phyloP scores from a whole-genome alignment of 2,113 vertebrate genomes.

The Microtus oregoni region DNA sequence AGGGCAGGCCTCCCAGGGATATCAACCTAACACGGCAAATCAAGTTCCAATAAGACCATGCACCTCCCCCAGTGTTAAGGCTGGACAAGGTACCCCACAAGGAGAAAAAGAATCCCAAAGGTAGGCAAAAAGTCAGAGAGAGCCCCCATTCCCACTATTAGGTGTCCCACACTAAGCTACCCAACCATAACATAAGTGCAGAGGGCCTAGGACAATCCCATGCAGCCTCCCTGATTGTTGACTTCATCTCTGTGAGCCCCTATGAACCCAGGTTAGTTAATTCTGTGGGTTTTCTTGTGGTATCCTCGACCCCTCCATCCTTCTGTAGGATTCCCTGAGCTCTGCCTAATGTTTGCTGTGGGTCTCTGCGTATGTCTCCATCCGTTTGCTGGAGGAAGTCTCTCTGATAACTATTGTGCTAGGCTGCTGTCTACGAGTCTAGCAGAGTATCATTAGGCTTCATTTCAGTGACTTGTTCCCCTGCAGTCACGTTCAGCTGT shows the following conservation, averaged over 20 bases:
- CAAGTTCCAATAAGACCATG: not conserved
- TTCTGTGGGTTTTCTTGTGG: not conserved
- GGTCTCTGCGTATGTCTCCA: not conserved
- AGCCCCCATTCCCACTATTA: not conserved
- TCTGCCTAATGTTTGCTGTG: not conserved
- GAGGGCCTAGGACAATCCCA: not conserved
- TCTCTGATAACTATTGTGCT: not conserved
- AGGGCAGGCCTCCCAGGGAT: not conserved
- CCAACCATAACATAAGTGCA: not conserved
- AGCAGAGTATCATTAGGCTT: not conserved
- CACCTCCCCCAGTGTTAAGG: not conserved
- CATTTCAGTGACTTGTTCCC: not conserved
- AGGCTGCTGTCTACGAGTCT: not conserved
- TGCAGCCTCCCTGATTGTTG: not conserved
- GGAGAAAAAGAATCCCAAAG: not conserved
- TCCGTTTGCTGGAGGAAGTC: not conserved
- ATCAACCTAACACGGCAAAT: not conserved
- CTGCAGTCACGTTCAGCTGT: not conserved
- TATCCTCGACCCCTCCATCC: not conserved
- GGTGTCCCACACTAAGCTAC: not conserved
- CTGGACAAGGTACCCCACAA: not conserved
- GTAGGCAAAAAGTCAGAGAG: not conserved
- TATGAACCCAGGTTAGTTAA: not conserved
- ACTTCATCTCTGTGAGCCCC: not conserved
- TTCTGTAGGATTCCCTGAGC: not conserved